A percentile compares a stretch with the other conserved stretches of the same genome.
Evolutionary conservation across 1,140 invertebrate genomes (phyloP).

Genomic region (Musca vetustissima): DNA sequence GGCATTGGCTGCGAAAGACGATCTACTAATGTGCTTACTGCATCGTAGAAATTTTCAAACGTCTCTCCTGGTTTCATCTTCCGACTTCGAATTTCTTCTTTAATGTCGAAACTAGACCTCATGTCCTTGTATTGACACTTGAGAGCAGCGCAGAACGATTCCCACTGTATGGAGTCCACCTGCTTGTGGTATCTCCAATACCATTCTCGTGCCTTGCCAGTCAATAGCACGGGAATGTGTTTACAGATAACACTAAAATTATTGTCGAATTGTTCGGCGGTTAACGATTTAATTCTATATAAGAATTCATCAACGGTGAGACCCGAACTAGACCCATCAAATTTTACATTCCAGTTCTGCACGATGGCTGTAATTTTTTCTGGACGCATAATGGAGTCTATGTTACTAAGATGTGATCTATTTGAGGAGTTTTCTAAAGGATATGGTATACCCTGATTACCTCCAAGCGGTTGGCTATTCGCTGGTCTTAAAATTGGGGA

Average conservation of each 20-base stretch:
- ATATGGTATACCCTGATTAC: not conserved
- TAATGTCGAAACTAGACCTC: not conserved
- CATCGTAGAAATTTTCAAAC: conserved; percentile 20
- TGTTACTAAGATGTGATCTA: not conserved
- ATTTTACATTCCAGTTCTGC: too few relatives aligned
- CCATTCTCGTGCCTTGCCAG: conserved; percentile 4
- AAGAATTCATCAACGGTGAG: conserved; percentile 1
- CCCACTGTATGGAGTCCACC: too few relatives aligned
- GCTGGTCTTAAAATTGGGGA: not conserved
- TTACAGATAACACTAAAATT: conserved; percentile 1
- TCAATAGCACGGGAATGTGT: not conserved
- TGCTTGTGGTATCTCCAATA: too few relatives aligned
- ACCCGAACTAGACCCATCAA: too few relatives aligned
- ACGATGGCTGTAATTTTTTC: not conserved
- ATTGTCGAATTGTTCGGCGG: not conserved
- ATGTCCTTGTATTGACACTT: too few relatives aligned
- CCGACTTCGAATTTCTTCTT: not conserved
- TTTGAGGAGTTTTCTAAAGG: not conserved
- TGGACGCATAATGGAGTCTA: not conserved
- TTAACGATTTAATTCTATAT: not conserved
- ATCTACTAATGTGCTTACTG: not conserved
- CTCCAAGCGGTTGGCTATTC: not conserved
- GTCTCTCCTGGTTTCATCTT: not conserved
- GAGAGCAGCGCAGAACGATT: too few relatives aligned
- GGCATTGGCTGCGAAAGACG: not conserved